Base-by-base conservation (phyloP, 2,888 invertebrate genomes). In the Stramonita haemastoma region DNA sequence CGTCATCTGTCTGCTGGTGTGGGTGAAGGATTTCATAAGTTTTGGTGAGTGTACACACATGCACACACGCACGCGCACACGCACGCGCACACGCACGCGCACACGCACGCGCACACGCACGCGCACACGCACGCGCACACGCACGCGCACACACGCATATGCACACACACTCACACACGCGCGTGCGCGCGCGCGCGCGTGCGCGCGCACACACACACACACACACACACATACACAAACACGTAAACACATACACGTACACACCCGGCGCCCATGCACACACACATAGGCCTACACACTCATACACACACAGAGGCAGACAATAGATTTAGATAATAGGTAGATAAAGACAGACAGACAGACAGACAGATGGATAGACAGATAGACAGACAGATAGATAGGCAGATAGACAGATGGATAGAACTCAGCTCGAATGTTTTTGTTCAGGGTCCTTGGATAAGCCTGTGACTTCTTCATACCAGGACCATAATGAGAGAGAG, bases 61-160 rank as follows among this genome's bases (percentile, higher is more conserved):
- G 8, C n/a, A 29, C n/a, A 77, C 77, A 77, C 77, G 29, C 77
- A 77, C 77, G 29, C 77, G 29, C 77, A 77, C 77, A 77, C 77
- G 29, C 77, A 77, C 77, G 29, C 77, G 29, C 77, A 77, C 77
- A 77, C 77, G 29, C 77, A 77, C n/a, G n/a, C 77, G 29, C 77
- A 77, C 77, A 77, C 29, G 17, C 77, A 77, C 77, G 29, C 77
- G 29, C n/a, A 11, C 32, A 77, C 77, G 17, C 77, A 11, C 32
- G 6, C 29, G 6, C 77, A 29, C 77, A 29, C 29, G 6, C 77
- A 29, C 77, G 6, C 77, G 29, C 32, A 29, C 77, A 77, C 32
- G 29, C 77, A 77, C 77, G 29, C 77, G 29, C 77, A 77, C 77
- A 77, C n/a, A 77, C 77, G 29, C n/a, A 77, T 29, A 77, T 8